phyloP scores from a whole-genome alignment of 2,113 vertebrate species.

The Plecotus auritus region DNA sequence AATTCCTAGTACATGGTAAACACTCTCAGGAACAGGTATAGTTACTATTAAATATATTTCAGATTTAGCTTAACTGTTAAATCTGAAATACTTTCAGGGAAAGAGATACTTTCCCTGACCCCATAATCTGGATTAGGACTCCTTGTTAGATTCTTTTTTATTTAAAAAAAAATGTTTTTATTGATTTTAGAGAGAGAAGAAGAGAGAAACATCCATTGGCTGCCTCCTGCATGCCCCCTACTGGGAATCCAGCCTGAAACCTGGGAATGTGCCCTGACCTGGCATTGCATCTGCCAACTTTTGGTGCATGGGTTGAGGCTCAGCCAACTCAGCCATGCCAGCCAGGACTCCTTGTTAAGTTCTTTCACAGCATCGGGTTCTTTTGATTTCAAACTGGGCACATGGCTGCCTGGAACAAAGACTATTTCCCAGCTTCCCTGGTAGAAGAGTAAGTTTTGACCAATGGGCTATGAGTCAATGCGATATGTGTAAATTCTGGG shows the following conservation, averaged over 20 bases:
- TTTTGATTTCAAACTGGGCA: neutral
- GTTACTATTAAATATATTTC: neutral
- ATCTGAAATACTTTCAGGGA: neutral
- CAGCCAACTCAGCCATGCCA: no score
- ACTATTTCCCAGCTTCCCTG: neutral
- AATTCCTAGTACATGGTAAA: neutral
- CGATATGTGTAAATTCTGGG: neutral
- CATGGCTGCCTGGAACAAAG: neutral
- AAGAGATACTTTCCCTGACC: neutral
- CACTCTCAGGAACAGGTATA: neutral
- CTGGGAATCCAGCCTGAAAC: no score
- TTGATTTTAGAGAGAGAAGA: no score
- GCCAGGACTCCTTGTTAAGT: neutral
- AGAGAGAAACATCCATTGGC: no score
- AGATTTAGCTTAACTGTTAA: neutral
- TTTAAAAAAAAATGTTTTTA: no score
- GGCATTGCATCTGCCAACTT: no score
- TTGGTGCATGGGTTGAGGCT: no score
- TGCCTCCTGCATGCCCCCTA: no score
- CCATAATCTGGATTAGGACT: neutral
- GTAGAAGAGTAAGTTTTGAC: neutral
- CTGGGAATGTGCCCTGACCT: no score
- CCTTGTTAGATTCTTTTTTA: neutral
- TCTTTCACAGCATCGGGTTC: neutral
- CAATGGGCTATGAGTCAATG: neutral